Evolutionary conservation across 2,888 invertebrate genomes (phyloP).

Genomic region (Acrocera orbiculus): DNA sequence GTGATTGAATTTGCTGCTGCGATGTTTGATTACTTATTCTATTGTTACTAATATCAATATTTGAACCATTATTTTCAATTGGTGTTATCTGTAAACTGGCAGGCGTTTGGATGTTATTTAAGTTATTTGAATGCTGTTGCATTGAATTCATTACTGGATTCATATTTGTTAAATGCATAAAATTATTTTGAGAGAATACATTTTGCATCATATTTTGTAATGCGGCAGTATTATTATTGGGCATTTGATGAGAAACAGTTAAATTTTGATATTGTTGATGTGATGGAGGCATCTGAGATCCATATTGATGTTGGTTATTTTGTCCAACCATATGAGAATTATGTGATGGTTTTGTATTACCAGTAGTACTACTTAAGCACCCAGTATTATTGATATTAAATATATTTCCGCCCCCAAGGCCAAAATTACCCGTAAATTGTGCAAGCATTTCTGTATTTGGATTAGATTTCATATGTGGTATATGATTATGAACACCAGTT

Average conservation of each 20-base stretch:
- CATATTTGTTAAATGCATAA: constrained; percentile 23
- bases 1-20: constrained; percentile 14
- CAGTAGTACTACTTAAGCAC: not conserved
- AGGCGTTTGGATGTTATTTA: constrained; percentile 12
- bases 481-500: constrained; percentile 31
- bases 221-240: constrained; percentile 9
- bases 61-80: constrained; percentile 16
- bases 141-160: constrained; percentile 16
- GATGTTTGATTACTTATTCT: constrained; percentile 19
- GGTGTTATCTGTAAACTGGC: constrained; percentile 18
- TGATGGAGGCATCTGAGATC: constrained; percentile 5
- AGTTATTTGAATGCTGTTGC: constrained; percentile 9
- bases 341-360: not conserved
- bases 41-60: constrained; percentile 22
- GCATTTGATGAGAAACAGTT: constrained; percentile 3
- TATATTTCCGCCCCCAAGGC: too few species aligned
- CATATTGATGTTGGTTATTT: constrained; percentile 5
- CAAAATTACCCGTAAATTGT: too few species aligned
- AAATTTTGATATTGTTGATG: constrained; percentile 1
- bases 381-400: too few species aligned
- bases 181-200: constrained; percentile 17
- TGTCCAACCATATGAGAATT: constrained; percentile 4
- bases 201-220: constrained; percentile 27
- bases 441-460: constrained; percentile 4
- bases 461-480: constrained; percentile 26